Percentiles rank a stretch among this genome's conserved stretches.
Evolutionary conservation across 2,888 invertebrate species (phyloP).

Genomic region (Eustalomyia histrio): DNA sequence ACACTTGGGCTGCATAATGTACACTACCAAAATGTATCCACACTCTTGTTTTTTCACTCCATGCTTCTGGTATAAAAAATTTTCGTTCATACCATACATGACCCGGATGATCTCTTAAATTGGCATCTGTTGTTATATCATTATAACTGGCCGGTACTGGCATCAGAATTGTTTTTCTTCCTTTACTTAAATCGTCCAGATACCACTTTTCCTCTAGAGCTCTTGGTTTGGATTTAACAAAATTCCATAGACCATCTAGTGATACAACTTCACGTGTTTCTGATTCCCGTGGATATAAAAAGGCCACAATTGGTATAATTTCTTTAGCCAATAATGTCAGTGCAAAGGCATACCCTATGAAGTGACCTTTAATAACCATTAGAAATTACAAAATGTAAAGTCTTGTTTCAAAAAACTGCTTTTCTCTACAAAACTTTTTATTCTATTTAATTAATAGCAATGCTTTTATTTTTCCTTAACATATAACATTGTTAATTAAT

Average conservation of each 20-base stretch:
- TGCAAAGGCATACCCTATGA: constrained; percentile 76
- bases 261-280: constrained; percentile 89
- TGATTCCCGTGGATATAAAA: constrained; percentile 83
- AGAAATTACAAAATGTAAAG: constrained; percentile 71
- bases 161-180: constrained; percentile 89
- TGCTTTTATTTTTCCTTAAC: too few species aligned
- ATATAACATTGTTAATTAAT: too few species aligned
- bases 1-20: constrained; percentile 95
- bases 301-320: constrained; percentile 73
- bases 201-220: constrained; percentile 87
- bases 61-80: constrained; percentile 90
- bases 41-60: constrained; percentile 85
- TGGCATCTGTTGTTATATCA: constrained; percentile 91
- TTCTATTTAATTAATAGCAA: too few species aligned
- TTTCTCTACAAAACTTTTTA: too few species aligned
- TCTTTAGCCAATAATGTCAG: constrained; percentile 76
- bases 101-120: constrained; percentile 94
- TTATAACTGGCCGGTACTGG: constrained; percentile 98
- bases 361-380: constrained; percentile 75
- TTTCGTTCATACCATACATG: constrained; percentile 97
- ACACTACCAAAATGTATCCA: constrained; percentile 96
- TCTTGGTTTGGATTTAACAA: constrained; percentile 87
- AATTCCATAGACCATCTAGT: constrained; percentile 96
- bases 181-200: constrained; percentile 85
- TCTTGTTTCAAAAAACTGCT: too few species aligned